Base-by-base conservation (phyloP, 2,888 invertebrate species). In the Silvanus unidentatus region DNA sequence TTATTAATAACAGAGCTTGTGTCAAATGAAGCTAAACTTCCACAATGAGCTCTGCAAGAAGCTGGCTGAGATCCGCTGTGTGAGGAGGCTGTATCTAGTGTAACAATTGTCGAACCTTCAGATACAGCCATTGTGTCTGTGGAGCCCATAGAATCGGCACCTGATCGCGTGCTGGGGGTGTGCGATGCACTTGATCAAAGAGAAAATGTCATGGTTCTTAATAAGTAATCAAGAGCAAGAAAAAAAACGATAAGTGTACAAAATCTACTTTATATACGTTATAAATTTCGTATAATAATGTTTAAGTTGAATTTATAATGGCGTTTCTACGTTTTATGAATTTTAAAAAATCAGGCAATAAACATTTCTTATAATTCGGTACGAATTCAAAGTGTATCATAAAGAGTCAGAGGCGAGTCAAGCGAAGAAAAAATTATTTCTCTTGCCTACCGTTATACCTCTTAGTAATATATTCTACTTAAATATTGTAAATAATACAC, bases 111-210 rank as follows among this genome's bases (percentile, higher is more conserved):
- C 2, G 77, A 77, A 37, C 71, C 72, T 55, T 74, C 75, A 30
- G 76, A 77, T 16, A 74, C 71, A 29, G 76, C 74, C 56, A 77
- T 73, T 3, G 78, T 78, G 57, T 78, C 78, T 16, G 77, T 74
- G 11, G 77, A 77, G 16, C 77, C 77, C 70, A 77, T 70, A 1
- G 70, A 70, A 52, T 71, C 70, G 10, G 63, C 67, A 29, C 58
- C 65, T 22, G 68, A 69, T 42, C 69, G 53, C 45, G 64, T 66
- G 47, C 70, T 70, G 8, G 71, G 68, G 5, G 70, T 66, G 57
- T 72, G 71, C 2, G 71, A 72, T n/a, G 68, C 70, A 47, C 71
- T 72, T 58, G 9, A 65, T 65, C 9, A 46, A 32, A 29, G 39
- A 28, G 28, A n/a, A n/a, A n/a, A n/a, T n/a, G n/a, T n/a, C n/a